Base-by-base conservation (phyloP, 2,888 invertebrate species). In the Sclerodermus sp. region DNA sequence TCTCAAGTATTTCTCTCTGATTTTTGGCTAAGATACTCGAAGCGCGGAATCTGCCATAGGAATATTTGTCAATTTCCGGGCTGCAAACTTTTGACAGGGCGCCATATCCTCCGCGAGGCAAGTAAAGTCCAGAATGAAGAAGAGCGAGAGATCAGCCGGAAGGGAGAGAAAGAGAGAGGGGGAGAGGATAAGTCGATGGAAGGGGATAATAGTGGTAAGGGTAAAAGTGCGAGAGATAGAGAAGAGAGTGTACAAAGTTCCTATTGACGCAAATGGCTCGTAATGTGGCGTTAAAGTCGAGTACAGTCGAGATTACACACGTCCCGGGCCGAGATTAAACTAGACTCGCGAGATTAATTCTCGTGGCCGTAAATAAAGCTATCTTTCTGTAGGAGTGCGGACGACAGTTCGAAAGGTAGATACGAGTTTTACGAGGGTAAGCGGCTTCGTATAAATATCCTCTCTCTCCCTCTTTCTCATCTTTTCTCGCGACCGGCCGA, bases 261-360 rank as follows among this genome's bases (percentile, higher is more conserved):
- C 9, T 16, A 38, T 38, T 14, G 38, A 38, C 15, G 38, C 38
- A 38, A 38, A 38, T 38, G 38, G 16, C 38, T 38, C 38, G 14
- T 17, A 38, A 38, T 16, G 38, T 15, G 17, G 12, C n/a, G n/a
- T n/a, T n/a, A n/a, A 36, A 9, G 37, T 36, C 37, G 37, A 13
- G n/a, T 5, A 36, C 37, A 12, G 15, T 1, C 13, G 30, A 10
- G 23, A 42, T 42, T 42, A 40, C 30, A 30, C 34, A 30, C 45
- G 42, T 40, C 16, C 23, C 32, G 14, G 12, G 16, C 29, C 32
- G 46, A 47, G 38, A 51, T 55, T 55, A 41, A 34, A 42, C 53
- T 41, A 45, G 53, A 49, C 49, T 59, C 38, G 51, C 49, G 29
- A 43, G 49, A 57, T 57, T 57, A 59, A 62, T 55, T 64, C 55